phyloP scores from a whole-genome alignment of 53 echinoderm and acorn worm genomes.

The Astropecten irregularis region DNA sequence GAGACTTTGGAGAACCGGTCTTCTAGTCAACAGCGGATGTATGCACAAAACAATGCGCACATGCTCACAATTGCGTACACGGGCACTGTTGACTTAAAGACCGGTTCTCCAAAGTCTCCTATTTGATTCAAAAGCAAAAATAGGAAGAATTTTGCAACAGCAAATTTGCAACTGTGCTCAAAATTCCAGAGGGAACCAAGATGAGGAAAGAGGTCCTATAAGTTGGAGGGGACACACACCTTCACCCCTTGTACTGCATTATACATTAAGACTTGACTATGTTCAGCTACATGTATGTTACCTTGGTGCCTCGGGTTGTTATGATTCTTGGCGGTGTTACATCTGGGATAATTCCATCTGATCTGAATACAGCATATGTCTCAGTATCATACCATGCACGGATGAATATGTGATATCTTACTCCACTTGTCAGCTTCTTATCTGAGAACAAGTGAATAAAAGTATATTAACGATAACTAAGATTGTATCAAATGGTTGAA shows the following conservation, averaged over 20 bases:
- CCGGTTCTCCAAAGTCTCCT: too few relatives aligned
- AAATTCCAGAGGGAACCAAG: too few relatives aligned
- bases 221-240: too few relatives aligned
- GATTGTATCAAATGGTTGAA: neutral
- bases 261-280: neutral
- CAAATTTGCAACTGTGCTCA: too few relatives aligned
- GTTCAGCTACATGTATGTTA: neutral
- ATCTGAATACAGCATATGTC: constrained; percentile 53
- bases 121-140: too few relatives aligned
- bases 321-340: constrained; percentile 31
- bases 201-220: too few relatives aligned
- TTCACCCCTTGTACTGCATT: neutral
- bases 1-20: too few relatives aligned
- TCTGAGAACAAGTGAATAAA: constrained; percentile 8
- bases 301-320: constrained; percentile 15
- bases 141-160: too few relatives aligned
- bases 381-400: constrained; percentile 50
- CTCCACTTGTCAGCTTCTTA: neutral
- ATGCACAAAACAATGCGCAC: too few relatives aligned
- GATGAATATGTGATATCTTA: constrained; percentile 39
- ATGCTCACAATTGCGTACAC: too few relatives aligned
- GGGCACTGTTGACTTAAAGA: too few relatives aligned
- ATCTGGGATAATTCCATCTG: constrained; percentile 52
- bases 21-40: too few relatives aligned
- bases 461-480: neutral